These are phyloP conservation scores for Adelphocoris suturalis DNA, from an alignment of 2,888 invertebrate genomes.

Conservation along the genomic window DNA sequence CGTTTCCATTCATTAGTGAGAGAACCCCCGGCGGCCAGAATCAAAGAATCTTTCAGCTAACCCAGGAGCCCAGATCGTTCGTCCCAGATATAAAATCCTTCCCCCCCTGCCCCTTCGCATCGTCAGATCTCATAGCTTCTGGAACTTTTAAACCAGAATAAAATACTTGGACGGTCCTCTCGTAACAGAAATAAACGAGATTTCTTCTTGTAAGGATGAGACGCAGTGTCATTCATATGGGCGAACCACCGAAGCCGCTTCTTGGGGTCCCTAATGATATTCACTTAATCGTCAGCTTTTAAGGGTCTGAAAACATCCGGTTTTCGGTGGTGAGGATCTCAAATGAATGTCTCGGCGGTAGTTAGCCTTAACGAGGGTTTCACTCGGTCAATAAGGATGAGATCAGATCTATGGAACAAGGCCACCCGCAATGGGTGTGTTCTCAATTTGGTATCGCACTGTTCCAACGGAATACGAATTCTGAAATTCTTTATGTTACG, in stretches of 20 bases:
- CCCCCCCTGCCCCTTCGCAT: background rate
- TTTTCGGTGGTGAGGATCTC: background rate
- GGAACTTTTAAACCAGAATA: background rate
- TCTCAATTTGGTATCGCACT: background rate
- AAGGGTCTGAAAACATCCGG: slow-evolving; percentile 11
- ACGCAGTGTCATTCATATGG: slow-evolving; percentile 10
- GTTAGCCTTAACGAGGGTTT: slow-evolving; percentile 3
- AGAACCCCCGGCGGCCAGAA: background rate
- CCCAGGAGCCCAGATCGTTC: background rate
- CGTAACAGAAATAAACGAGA: background rate
- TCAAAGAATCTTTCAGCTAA: slow-evolving; percentile 13
- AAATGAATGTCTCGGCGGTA: background rate
- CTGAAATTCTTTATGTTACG: no score
- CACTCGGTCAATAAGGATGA: slow-evolving; percentile 1
- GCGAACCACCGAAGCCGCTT: background rate
- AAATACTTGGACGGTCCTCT: background rate
- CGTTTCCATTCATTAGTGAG: slow-evolving; percentile 13
- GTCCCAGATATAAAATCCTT: background rate
- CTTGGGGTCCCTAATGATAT: background rate
- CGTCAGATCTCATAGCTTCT: background rate
- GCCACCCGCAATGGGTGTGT: background rate
- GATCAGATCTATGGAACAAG: slow-evolving; percentile 11
- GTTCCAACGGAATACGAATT: no score
- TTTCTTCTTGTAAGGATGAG: background rate
- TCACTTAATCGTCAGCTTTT: slow-evolving; percentile 26